These are phyloP conservation scores for Athrips mouffetella DNA, from an alignment of 2,888 invertebrate species.

Conservation along the genomic window DNA sequence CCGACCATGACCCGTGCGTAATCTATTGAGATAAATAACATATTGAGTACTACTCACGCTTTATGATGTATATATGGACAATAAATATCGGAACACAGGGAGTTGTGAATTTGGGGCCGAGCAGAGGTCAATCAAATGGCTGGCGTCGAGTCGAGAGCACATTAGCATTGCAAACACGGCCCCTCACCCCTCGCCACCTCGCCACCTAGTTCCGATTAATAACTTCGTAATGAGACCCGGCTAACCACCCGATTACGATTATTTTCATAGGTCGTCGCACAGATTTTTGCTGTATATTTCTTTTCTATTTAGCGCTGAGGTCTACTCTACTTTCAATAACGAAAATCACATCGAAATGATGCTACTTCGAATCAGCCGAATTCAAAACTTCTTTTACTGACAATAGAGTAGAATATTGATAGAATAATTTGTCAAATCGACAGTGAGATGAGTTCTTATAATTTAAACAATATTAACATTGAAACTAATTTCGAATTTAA, in stretches of 20 bases:
- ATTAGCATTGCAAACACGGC: conserved; percentile 36
- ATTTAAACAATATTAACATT: too few species aligned
- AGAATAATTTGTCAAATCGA: too few species aligned
- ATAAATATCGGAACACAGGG: conserved; percentile 27
- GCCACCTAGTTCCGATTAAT: conserved; percentile 29
- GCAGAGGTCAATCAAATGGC: conserved; percentile 31
- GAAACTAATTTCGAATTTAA: too few species aligned
- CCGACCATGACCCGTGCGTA: too few species aligned
- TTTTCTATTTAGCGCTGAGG: background rate
- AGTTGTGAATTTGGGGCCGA: conserved; percentile 23
- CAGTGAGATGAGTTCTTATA: too few species aligned
- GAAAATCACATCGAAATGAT: too few species aligned
- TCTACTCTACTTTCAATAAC: too few species aligned
- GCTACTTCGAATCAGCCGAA: too few species aligned
- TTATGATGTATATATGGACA: conserved; percentile 1
- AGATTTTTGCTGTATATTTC: background rate
- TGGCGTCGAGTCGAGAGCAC: conserved; percentile 28
- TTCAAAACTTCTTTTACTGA: too few species aligned
- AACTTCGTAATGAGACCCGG: conserved; percentile 27
- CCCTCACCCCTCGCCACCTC: conserved; percentile 13
- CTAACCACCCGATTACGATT: conserved; percentile 5
- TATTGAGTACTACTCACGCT: background rate
- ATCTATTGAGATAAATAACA: background rate
- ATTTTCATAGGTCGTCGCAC: background rate
- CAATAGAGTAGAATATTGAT: too few species aligned